Evolutionary conservation across 2,888 invertebrate genomes (phyloP), one percentile per base, ranked within the genome.

Genomic region (Aelia acuminata): DNA sequence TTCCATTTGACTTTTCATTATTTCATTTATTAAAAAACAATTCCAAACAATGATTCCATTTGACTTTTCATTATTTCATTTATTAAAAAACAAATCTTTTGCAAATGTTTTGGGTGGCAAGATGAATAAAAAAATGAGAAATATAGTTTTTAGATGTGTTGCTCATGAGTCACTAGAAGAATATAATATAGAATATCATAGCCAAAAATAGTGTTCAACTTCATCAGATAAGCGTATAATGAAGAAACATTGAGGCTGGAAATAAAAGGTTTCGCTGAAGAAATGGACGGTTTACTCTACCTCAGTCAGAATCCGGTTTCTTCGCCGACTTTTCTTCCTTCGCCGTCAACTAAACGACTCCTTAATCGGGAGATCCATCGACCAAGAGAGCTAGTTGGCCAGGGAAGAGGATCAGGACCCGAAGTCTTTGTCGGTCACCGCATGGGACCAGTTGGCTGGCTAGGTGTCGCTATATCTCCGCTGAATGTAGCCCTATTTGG

Each of bases 391-490:
- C 63, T 63, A 63, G 63, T 63, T 63, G 4, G 31, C 31, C 53
- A 31, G 5, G 63, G 63, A 31, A 63, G 63, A 70, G 35, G 63
- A 70, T 70, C 31, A 70, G 31, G 63, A 35, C 63, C 35, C 63
- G 15, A 70, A 70, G 63, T 70, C 63, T 70, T 35, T 70, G 63
- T 35, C 20, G 35, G 35, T 31, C 63, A 70, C 31, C 35, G 35
- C 63, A 35, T 15, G 31, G 26, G 63, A 70, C 63, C 63, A 35
- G 63, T 70, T 70, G 1, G 63, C 31, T 18, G 63, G 35, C 1
- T 70, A 70, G 63, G 63, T 70, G 63, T 70, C 31, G 63, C 63
- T 70, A 70, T 63, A 63, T 8, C 63, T 63, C 31, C 13, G 15
- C 63, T 26, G 63, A 35, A 20, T 8, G 31, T 35, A 7, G 5